phyloP scores from a whole-genome alignment of 2,797 vertebrate genomes.

The Gymnodraco acuticeps region DNA sequence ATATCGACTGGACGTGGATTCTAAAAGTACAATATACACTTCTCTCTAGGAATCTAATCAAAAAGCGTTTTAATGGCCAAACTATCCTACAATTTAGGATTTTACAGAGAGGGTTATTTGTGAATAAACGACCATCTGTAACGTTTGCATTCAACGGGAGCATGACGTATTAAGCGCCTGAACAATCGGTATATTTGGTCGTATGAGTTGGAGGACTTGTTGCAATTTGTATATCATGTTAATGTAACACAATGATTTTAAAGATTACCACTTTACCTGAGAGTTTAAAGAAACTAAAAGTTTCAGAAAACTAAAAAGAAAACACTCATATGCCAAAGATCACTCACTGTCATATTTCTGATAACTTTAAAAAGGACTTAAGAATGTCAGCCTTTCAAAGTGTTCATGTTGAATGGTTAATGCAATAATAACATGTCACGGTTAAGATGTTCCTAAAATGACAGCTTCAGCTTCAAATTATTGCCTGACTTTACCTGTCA shows the following conservation, averaged over 20 bases:
- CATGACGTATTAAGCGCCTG: too few relatives aligned
- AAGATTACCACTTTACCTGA: neutral
- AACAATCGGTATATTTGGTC: too few relatives aligned
- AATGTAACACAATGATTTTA: neutral
- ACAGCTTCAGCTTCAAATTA: slow-evolving; percentile 59
- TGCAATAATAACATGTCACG: slow-evolving; percentile 65
- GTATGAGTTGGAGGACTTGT: too few relatives aligned
- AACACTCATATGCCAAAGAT: slow-evolving; percentile 32
- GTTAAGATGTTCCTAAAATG: slow-evolving; percentile 56
- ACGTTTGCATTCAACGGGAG: too few relatives aligned
- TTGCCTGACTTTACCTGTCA: slow-evolving; percentile 53
- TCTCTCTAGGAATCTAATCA: too few relatives aligned
- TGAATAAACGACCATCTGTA: too few relatives aligned
- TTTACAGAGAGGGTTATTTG: too few relatives aligned
- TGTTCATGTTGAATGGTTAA: slow-evolving; percentile 63
- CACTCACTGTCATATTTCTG: slow-evolving; percentile 24
- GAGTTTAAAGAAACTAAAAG: neutral
- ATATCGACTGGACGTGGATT: too few relatives aligned
- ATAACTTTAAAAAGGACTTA: slow-evolving; percentile 54
- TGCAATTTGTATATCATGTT: neutral
- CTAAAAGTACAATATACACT: too few relatives aligned
- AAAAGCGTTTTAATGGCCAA: too few relatives aligned
- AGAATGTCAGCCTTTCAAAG: slow-evolving; percentile 56
- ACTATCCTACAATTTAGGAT: too few relatives aligned
- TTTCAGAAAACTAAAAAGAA: slow-evolving; percentile 7